phyloP scores from a whole-genome alignment of 2,888 invertebrate genomes.

The Drosophila gaucha region DNA sequence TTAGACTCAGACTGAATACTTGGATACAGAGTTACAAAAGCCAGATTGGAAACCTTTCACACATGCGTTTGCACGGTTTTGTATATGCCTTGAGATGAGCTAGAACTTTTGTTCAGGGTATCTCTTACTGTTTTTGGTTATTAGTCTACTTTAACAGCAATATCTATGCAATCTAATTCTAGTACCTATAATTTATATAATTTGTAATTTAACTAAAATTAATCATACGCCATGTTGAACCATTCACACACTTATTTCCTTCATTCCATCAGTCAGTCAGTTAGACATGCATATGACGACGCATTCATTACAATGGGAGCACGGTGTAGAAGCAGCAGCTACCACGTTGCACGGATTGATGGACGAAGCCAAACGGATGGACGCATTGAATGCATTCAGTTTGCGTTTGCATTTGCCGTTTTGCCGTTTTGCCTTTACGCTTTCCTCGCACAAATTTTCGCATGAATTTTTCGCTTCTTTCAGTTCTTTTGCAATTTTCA shows the following conservation, averaged over 20 bases:
- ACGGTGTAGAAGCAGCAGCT: constrained; percentile 5
- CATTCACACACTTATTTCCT: background rate
- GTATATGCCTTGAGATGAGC: no score
- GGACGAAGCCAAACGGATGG: constrained; percentile 29
- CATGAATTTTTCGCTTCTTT: constrained; percentile 26
- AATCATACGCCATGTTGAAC: constrained; percentile 51
- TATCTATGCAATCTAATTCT: background rate
- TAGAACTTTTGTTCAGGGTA: no score
- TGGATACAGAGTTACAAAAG: no score
- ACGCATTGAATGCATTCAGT: constrained; percentile 47
- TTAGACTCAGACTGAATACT: no score
- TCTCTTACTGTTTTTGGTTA: no score
- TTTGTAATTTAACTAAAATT: constrained; percentile 41
- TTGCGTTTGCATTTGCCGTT: constrained; percentile 13
- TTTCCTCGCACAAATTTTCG: constrained; percentile 14
- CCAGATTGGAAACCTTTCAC: no score
- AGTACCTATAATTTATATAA: constrained; percentile 7
- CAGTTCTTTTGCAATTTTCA: constrained; percentile 52
- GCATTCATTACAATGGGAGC: constrained; percentile 39
- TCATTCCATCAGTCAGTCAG: constrained; percentile 27
- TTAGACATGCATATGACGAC: constrained; percentile 54
- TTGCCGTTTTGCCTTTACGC: constrained; percentile 22
- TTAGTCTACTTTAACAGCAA: no score
- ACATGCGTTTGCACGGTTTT: no score
- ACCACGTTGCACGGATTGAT: constrained; percentile 18